Evolutionary conservation across 2,888 invertebrate species (phyloP).

Genomic region (Neoscelio sp.): DNA sequence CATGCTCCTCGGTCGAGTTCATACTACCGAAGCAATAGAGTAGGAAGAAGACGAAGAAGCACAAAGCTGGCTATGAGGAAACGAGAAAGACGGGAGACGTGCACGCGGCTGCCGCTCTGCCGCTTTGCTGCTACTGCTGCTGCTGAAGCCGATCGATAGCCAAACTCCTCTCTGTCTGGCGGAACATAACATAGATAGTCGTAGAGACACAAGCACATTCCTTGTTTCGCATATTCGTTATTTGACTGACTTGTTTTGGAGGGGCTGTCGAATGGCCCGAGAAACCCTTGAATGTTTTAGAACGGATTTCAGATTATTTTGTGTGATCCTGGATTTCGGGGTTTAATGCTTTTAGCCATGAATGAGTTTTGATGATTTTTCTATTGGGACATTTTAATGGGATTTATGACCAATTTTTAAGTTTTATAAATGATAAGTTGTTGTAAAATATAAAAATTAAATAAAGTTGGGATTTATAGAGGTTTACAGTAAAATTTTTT

Average conservation of each 20-base stretch:
- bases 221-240: conserved; percentile 60
- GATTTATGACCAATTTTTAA: conserved; percentile 17
- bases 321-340: conserved; percentile 49
- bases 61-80: conserved; percentile 65
- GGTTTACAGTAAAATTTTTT: no score
- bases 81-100: conserved; percentile 73
- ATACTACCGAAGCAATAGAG: conserved; percentile 69
- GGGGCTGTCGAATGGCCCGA: conserved; percentile 46
- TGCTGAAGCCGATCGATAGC: conserved; percentile 80
- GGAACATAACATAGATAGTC: conserved; percentile 76
- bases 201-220: conserved; percentile 55
- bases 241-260: conserved; percentile 55
- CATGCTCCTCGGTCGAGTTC: conserved; percentile 68
- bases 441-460: no score
- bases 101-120: conserved; percentile 72
- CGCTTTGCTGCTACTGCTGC: conserved; percentile 70
- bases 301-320: conserved; percentile 44
- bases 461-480: no score
- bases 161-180: conserved; percentile 81
- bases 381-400: conserved; percentile 18
- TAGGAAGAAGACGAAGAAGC: conserved; percentile 67
- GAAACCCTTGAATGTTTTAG: conserved; percentile 62
- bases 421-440: no score
- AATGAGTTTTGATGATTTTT: conserved; percentile 23
- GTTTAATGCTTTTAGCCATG: conserved; percentile 51